phyloP scores from a whole-genome alignment of 2,113 vertebrate genomes.

The Prunella himalayana region DNA sequence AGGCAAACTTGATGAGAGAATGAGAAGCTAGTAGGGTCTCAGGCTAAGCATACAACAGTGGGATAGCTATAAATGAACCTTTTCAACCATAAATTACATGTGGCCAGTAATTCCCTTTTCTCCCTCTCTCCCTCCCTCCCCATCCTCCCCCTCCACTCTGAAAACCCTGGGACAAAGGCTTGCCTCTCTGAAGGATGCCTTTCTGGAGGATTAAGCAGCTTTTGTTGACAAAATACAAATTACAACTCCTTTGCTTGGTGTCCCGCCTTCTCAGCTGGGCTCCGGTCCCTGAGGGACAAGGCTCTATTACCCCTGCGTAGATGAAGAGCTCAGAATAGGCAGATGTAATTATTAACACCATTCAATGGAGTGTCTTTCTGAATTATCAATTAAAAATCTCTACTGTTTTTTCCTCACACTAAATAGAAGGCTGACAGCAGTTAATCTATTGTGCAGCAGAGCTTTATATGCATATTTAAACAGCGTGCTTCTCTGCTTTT shows the following conservation, averaged over 20 bases:
- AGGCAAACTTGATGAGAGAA: slow-evolving; percentile 69
- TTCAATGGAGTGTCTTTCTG: slow-evolving; percentile 64
- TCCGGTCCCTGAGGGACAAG: slow-evolving; percentile 55
- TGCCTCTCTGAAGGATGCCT: slow-evolving; percentile 72
- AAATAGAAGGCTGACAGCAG: slow-evolving; percentile 46
- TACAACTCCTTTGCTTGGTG: slow-evolving; percentile 71
- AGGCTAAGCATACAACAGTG: slow-evolving; percentile 69
- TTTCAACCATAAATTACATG: slow-evolving; percentile 76
- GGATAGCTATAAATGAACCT: slow-evolving; percentile 74
- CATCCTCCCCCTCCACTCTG: slow-evolving; percentile 45
- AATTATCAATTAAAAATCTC: slow-evolving; percentile 68
- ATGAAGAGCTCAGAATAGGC: slow-evolving; percentile 63
- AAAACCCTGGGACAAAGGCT: slow-evolving; percentile 72
- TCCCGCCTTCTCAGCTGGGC: slow-evolving; percentile 72
- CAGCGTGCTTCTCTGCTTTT: slow-evolving; percentile 31
- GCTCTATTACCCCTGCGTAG: slow-evolving; percentile 52
- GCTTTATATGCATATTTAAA: slow-evolving; percentile 61
- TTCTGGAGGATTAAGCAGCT: slow-evolving; percentile 79
- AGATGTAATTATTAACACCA: slow-evolving; percentile 67
- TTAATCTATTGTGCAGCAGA: slow-evolving; percentile 55
- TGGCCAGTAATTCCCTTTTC: slow-evolving; percentile 71
- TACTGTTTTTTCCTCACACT: slow-evolving; percentile 43
- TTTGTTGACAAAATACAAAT: slow-evolving; percentile 87
- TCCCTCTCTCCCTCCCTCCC: slow-evolving; percentile 24
- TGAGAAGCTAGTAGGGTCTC: slow-evolving; percentile 61